Percentiles rank a stretch among this genome's conserved stretches.
These are phyloP conservation scores for Gryllus longicercus DNA, from an alignment of 2,888 invertebrate species.

Conservation along the genomic window DNA sequence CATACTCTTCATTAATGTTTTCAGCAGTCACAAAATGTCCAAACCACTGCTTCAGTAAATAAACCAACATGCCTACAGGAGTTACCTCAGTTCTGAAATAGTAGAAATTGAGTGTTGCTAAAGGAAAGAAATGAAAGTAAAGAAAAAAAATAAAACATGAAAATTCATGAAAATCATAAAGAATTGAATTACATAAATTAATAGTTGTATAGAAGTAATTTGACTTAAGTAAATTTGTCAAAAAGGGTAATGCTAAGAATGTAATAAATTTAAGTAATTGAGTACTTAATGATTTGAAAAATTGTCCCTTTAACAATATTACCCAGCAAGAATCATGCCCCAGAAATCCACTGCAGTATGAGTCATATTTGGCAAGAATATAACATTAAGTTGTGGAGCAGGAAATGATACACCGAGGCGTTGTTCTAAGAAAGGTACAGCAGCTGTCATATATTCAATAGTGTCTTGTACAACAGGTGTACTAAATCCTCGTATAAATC, in stretches of 20 bases:
- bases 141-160: no score
- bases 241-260: no score
- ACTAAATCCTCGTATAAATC: neutral
- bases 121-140: no score
- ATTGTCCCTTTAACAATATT: neutral
- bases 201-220: no score
- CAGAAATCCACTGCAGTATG: neutral
- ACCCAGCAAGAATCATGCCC: neutral
- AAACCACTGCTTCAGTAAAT: slow-evolving; percentile 4
- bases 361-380: neutral
- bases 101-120: no score
- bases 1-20: neutral
- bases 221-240: no score
- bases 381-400: neutral
- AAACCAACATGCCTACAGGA: neutral
- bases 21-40: neutral
- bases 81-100: neutral
- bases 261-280: no score
- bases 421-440: neutral
- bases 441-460: neutral
- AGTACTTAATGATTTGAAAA: no score
- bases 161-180: no score
- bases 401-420: neutral
- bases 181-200: no score
- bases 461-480: neutral